phyloP scores from a whole-genome alignment of 2,797 vertebrate species.

The Coluber constrictor region DNA sequence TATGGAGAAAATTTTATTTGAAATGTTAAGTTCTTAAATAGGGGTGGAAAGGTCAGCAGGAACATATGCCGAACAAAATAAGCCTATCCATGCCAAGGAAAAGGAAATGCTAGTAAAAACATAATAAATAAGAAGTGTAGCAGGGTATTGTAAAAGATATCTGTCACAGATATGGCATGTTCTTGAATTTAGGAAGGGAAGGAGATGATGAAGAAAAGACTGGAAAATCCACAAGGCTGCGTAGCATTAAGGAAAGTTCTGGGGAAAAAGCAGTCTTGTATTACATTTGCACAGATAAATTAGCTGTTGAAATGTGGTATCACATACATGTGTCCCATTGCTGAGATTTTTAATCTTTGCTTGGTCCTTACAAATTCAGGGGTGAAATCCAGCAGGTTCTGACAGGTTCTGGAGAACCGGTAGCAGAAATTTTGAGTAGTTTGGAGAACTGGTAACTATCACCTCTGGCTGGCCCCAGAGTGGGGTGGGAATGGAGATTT shows the following conservation, averaged over 20 bases:
- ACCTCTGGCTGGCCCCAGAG: too few relatives aligned
- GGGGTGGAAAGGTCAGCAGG: not conserved
- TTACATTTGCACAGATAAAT: not conserved
- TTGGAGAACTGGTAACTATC: too few relatives aligned
- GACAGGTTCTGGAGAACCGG: too few relatives aligned
- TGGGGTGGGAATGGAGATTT: too few relatives aligned
- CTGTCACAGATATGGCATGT: not conserved
- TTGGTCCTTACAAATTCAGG: not conserved
- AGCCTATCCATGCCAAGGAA: conserved; percentile 1
- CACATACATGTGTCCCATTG: not conserved
- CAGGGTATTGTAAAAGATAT: not conserved
- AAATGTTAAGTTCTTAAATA: conserved; percentile 22
- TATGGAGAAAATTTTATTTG: conserved; percentile 24
- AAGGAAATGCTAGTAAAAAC: not conserved
- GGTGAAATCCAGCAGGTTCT: too few relatives aligned
- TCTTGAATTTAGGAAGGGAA: not conserved
- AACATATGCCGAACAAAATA: conserved; percentile 28
- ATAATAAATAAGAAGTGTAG: not conserved
- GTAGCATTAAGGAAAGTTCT: not conserved
- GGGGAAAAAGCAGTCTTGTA: not conserved
- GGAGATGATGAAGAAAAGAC: not conserved
- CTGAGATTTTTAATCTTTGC: not conserved
- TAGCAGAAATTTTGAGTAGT: too few relatives aligned
- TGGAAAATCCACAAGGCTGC: not conserved
- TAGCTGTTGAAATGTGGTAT: not conserved